These are phyloP conservation scores for Drosophila eugracilis DNA, from an alignment of 1,140 invertebrate species.

Conservation along the genomic window DNA sequence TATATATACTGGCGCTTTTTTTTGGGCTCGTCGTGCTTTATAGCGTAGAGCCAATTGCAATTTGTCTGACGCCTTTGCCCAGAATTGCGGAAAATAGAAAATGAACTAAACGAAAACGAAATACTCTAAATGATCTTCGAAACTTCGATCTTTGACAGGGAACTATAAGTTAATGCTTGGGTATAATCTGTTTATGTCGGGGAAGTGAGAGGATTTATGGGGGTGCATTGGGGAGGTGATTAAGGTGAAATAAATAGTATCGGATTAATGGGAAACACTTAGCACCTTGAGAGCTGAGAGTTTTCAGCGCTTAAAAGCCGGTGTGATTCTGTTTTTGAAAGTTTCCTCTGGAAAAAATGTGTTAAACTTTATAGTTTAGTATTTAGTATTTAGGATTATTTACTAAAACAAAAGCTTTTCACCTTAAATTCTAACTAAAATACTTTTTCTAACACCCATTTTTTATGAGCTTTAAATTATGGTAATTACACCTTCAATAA, in stretches of 20 bases:
- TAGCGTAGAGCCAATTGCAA: slow-evolving; percentile 58
- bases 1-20: slow-evolving; percentile 39
- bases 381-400: background rate
- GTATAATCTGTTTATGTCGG: slow-evolving; percentile 1
- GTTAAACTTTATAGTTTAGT: background rate
- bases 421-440: background rate
- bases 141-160: background rate
- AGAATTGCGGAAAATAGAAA: slow-evolving; percentile 26
- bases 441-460: background rate
- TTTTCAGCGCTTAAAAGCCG: background rate
- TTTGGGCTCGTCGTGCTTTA: slow-evolving; percentile 37
- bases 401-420: no score
- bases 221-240: background rate
- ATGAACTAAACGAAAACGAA: slow-evolving; percentile 18
- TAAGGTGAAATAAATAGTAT: background rate
- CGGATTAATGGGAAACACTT: background rate
- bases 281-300: background rate
- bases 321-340: background rate
- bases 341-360: background rate
- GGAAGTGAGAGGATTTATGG: slow-evolving; percentile 4
- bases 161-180: background rate
- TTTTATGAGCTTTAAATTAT: background rate
- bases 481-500: background rate
- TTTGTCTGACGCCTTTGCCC: slow-evolving; percentile 31
- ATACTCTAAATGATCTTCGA: slow-evolving; percentile 16